phyloP scores from a whole-genome alignment of 2,797 vertebrate species.

The Tapera naevia region DNA sequence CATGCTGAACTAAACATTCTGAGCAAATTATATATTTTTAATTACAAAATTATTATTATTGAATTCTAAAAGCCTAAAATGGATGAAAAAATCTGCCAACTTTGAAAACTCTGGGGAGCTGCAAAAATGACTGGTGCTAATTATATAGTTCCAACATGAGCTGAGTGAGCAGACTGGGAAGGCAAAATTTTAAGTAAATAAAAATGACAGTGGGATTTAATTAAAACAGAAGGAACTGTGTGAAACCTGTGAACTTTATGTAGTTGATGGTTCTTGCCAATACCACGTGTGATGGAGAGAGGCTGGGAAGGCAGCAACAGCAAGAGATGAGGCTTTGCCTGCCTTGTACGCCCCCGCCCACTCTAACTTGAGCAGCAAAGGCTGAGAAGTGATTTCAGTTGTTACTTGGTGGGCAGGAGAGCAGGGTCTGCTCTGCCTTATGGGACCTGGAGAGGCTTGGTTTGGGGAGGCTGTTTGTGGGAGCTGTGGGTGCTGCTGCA shows the following conservation, averaged over 20 bases:
- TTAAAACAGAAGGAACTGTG: neutral
- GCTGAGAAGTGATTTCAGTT: neutral
- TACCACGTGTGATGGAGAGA: neutral
- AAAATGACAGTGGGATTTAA: neutral
- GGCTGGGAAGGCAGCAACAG: neutral
- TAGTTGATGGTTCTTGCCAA: neutral
- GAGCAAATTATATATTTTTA: neutral
- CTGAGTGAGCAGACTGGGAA: neutral
- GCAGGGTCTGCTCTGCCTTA: neutral
- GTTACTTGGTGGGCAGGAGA: neutral
- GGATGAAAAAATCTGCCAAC: neutral
- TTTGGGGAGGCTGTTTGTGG: neutral
- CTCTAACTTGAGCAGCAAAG: neutral
- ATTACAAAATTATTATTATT: neutral
- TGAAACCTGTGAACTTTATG: neutral
- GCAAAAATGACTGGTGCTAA: neutral
- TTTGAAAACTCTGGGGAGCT: neutral
- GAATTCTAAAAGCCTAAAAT: neutral
- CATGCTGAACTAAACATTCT: neutral
- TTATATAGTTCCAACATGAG: neutral
- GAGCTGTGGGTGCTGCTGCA: neutral
- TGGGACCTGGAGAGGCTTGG: rapidly evolving
- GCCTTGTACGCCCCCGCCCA: neutral
- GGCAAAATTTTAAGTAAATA: neutral
- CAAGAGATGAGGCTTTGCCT: neutral